A percentile compares a stretch with the other conserved stretches of the same genome.
Conservation (phyloP, 2,113 vertebrate genomes). For the Catagonus wagneri region DNA sequence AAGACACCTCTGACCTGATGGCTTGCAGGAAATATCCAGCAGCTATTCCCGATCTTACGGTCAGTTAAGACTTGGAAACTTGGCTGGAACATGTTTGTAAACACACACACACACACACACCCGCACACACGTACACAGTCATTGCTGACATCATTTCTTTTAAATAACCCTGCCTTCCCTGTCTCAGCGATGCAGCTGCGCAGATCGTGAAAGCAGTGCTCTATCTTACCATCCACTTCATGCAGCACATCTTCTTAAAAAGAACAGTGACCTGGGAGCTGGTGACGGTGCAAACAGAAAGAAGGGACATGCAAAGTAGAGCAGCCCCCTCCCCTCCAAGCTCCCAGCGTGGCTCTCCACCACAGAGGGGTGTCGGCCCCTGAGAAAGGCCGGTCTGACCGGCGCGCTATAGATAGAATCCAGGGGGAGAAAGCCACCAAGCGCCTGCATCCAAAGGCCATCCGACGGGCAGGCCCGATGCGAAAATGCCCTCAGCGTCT, state of each 20-base stretch:
- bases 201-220: not conserved
- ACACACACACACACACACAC: not conserved
- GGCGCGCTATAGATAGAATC: not conserved
- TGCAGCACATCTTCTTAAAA: not conserved
- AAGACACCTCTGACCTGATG: not conserved
- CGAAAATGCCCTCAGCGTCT: not conserved
- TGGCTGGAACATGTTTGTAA: not conserved
- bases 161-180: not conserved
- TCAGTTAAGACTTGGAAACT: not conserved
- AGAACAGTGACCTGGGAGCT: not conserved
- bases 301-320: not conserved
- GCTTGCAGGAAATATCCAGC: not conserved
- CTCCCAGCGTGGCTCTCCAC: not conserved
- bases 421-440: constrained; percentile 24
- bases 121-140: not conserved
- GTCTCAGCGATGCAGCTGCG: not conserved
- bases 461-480: not conserved
- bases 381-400: not conserved
- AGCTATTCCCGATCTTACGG: not conserved
- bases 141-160: not conserved
- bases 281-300: not conserved
- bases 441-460: not conserved
- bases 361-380: not conserved
- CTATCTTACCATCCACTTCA: not conserved
- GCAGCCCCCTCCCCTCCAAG: not conserved